These are phyloP conservation scores for Pogonomyrmex barbatus DNA, from an alignment of 1,140 invertebrate genomes.

Conservation along the genomic window DNA sequence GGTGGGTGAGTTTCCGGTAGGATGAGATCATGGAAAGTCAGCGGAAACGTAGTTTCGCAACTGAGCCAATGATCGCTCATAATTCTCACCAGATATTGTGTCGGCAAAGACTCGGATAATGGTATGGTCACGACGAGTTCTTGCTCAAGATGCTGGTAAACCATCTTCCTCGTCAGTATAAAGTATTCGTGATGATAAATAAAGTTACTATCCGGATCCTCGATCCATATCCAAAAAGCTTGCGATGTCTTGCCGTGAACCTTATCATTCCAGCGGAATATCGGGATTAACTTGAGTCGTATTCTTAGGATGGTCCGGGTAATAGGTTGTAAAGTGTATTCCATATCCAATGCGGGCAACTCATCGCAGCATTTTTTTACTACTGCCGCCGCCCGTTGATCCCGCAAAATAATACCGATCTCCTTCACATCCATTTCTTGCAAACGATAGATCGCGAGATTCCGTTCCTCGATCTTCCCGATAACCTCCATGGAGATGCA, in stretches of 20 bases:
- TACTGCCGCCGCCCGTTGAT: conserved; percentile 90
- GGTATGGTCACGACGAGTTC: conserved; percentile 98
- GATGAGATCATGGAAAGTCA: conserved; percentile 96
- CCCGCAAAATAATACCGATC: conserved; percentile 92
- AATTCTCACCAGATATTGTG: conserved; percentile 96
- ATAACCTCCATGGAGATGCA: conserved; percentile 92
- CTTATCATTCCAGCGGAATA: conserved; percentile 96
- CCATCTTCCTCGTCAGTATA: conserved; percentile 94
- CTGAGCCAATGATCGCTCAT: conserved; percentile 97
- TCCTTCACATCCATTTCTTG: conserved; percentile 95
- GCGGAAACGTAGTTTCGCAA: conserved; percentile 90
- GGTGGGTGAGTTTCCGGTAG: conserved; percentile 97
- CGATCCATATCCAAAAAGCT: conserved; percentile 99
- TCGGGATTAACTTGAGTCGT: conserved; percentile 92
- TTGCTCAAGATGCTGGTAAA: conserved; percentile 91
- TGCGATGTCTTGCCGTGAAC: conserved; percentile 95
- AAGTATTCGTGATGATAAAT: conserved; percentile 99
- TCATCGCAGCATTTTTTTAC: conserved; percentile 95
- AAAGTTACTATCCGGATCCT: conserved; percentile 96
- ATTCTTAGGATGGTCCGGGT: conserved; percentile 97
- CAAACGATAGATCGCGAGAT: conserved; percentile 91
- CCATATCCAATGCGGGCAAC: conserved; percentile 94
- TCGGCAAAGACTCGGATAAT: conserved; percentile 95
- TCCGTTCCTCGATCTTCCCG: conserved; percentile 92
- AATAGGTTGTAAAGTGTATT: conserved; percentile 96